Base-by-base conservation (phyloP, 1,140 invertebrate genomes). In the Vollenhovia emeryi region DNA sequence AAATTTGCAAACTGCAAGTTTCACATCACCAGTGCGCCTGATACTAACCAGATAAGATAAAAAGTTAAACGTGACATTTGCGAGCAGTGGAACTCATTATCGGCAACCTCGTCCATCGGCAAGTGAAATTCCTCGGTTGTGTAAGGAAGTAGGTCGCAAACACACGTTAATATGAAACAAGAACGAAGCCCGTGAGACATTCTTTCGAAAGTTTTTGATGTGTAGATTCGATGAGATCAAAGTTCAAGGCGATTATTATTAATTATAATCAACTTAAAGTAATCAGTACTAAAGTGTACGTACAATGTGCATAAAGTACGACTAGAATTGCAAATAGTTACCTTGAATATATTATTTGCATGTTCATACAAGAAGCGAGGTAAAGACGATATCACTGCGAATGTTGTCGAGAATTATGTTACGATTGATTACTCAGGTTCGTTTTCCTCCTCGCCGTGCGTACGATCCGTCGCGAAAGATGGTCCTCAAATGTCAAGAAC, bases 131-230 rank as follows among this genome's bases (percentile, higher is more conserved):
- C 43, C 24, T n/a, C 13, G 33, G 18, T n/a, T 55, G 48, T 40
- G 62, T 36, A 50, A 57, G 21, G 45, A 89, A 90, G 76, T 87
- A 66, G 82, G 86, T 83, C 86, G 48, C 33, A 52, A 80, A 30
- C 43, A n/a, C 36, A 78, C 36, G 80, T 21, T 57, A 50, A 83
- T 87, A 55, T 40, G 40, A 66, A 57, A 78, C 4, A 64, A 18
- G 52, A 71, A 71, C 24, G 36, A 21, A 57, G 66, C 64, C 9
- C 24, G 36, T 21, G 50, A 57, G 13, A 69, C 36, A 55, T 80
- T 80, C 24, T 71, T 21, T 82, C 36, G 50, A 82, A 71, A 71
- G 40, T 43, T 21, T 45, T 52, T 9, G 4, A 45, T 21, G 3
- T 6, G 64, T 18, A 24, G 30, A n/a, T 59, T 71, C 18, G 8